phyloP scores from a whole-genome alignment of 2,113 vertebrate species.

The human (Homo sapiens) region GRCh38 chr14:47962001-47962500 shows the following conservation, averaged over 20 bases:
- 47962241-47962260: neutral
- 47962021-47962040: slow-evolving; percentile 9
- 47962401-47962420: neutral
- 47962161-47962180: neutral
- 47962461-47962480: neutral
- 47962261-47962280: slow-evolving; percentile 61
- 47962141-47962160: neutral
- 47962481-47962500: neutral
- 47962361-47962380: neutral
- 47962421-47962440: neutral
- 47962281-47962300: neutral
- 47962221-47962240: neutral
- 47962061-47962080: neutral
- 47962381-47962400: neutral
- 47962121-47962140: neutral
- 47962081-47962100: neutral
- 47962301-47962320: slow-evolving; percentile 4
- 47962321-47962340: slow-evolving; percentile 1
- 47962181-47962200: neutral
- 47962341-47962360: neutral
- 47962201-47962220: slow-evolving; percentile 53
- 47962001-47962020: neutral
- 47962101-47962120: neutral
- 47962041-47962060: neutral
- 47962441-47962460: neutral